Percentiles rank a stretch among this genome's conserved stretches.
Evolutionary conservation across 2,888 invertebrate species (phyloP).

Genomic region (Tenthredo scrophulariae): DNA sequence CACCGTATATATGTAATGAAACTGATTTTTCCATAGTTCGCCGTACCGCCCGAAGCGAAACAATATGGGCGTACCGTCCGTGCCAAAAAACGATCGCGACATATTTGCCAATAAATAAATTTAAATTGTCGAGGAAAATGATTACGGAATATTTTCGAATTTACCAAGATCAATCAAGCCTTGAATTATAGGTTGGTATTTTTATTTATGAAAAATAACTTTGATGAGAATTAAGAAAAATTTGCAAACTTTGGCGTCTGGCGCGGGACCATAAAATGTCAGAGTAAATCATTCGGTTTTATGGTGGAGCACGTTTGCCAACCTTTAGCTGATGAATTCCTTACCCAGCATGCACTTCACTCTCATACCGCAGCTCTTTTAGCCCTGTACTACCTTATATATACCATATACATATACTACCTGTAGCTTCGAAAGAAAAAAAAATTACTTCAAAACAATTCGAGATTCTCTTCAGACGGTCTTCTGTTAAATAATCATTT

Average conservation of each 20-base stretch:
- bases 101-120: background rate
- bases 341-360: constrained; percentile 67
- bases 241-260: constrained; percentile 75
- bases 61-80: constrained; percentile 59
- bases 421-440: background rate
- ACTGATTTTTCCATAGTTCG: constrained; percentile 66
- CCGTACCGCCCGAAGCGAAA: constrained; percentile 60
- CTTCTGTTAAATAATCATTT: background rate
- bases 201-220: background rate
- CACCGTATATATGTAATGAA: constrained; percentile 63
- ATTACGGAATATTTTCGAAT: background rate
- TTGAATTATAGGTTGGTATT: background rate
- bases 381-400: background rate
- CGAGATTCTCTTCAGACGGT: background rate
- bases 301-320: constrained; percentile 78
- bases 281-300: constrained; percentile 78
- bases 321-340: constrained; percentile 78
- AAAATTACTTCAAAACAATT: constrained; percentile 18
- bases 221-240: constrained; percentile 66
- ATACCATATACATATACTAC: background rate
- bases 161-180: no score
- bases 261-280: constrained; percentile 76
- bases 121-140: background rate
- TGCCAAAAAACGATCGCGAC: constrained; percentile 48
- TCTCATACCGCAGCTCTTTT: constrained; percentile 38